phyloP scores from a whole-genome alignment of 1,140 invertebrate species.

The Papilio xuthus region DNA sequence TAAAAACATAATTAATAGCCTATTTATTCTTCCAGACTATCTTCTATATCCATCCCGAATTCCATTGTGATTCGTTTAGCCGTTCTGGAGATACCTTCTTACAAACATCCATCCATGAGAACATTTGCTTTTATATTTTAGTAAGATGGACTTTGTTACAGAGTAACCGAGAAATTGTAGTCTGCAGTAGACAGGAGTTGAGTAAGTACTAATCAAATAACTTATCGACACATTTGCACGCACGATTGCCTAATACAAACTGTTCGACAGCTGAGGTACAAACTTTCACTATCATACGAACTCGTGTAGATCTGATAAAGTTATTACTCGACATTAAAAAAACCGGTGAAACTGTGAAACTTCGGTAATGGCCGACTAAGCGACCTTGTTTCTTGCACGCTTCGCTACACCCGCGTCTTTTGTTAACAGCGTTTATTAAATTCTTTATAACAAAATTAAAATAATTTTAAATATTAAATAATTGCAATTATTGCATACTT shows the following conservation, averaged over 20 bases:
- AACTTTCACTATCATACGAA: constrained; percentile 54
- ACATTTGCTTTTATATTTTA: too few species aligned
- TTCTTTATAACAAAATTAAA: constrained; percentile 17
- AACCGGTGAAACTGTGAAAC: constrained; percentile 53
- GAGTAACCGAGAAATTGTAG: background rate
- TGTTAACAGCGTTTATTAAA: constrained; percentile 42
- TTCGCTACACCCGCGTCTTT: constrained; percentile 48
- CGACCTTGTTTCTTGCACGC: constrained; percentile 57
- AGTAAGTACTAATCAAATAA: constrained; percentile 57
- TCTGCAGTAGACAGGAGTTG: constrained; percentile 40
- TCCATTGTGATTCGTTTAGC: too few species aligned
- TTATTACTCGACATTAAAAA: constrained; percentile 48
- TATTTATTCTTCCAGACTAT: too few species aligned
- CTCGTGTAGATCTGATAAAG: constrained; percentile 50
- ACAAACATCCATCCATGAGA: too few species aligned
- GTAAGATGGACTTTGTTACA: too few species aligned
- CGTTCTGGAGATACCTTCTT: too few species aligned
- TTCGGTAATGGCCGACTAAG: constrained; percentile 45
- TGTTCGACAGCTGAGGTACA: constrained; percentile 18
- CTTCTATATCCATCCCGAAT: too few species aligned
- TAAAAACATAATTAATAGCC: too few species aligned
- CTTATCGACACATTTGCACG: constrained; percentile 56
- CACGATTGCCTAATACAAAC: constrained; percentile 50
- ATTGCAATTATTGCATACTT: background rate
- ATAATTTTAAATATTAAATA: too few species aligned